These are phyloP conservation scores for Garrulus glandarius DNA, from an alignment of 2,797 vertebrate genomes.

Conservation along the genomic window DNA sequence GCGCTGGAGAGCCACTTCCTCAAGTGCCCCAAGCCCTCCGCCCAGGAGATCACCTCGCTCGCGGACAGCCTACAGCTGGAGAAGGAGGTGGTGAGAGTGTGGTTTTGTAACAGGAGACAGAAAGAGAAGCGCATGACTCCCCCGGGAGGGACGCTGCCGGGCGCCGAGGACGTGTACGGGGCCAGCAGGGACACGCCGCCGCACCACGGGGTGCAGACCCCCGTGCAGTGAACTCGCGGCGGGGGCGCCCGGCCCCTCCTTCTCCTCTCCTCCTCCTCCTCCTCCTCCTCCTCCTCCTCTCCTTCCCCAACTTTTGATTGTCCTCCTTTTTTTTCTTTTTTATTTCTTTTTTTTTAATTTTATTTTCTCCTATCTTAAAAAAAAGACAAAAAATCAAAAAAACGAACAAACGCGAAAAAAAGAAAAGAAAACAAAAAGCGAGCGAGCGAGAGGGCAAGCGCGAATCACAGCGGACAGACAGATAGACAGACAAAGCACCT, in stretches of 20 bases:
- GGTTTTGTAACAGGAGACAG: constrained; percentile 99
- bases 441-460: neutral
- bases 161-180: constrained; percentile 97
- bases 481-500: constrained; percentile 73
- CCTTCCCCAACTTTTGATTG: constrained; percentile 47
- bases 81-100: constrained; percentile 99
- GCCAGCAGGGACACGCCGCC: constrained; percentile 92
- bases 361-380: constrained; percentile 5
- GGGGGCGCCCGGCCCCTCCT: constrained; percentile 61
- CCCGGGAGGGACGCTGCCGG: constrained; percentile 93
- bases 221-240: constrained; percentile 89
- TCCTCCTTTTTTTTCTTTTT: neutral
- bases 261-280: neutral
- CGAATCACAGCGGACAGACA: constrained; percentile 36
- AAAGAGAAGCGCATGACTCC: constrained; percentile 99
- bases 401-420: neutral
- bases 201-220: constrained; percentile 96
- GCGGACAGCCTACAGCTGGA: constrained; percentile 99
- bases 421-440: neutral
- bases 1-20: constrained; percentile 99
- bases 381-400: neutral
- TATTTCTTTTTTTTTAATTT: neutral
- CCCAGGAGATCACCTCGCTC: constrained; percentile 94
- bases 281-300: neutral
- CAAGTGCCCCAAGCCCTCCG: constrained; percentile 97